These are phyloP conservation scores for Coptodon rendalli DNA, from an alignment of 2,113 vertebrate species.

Conservation along the genomic window DNA sequence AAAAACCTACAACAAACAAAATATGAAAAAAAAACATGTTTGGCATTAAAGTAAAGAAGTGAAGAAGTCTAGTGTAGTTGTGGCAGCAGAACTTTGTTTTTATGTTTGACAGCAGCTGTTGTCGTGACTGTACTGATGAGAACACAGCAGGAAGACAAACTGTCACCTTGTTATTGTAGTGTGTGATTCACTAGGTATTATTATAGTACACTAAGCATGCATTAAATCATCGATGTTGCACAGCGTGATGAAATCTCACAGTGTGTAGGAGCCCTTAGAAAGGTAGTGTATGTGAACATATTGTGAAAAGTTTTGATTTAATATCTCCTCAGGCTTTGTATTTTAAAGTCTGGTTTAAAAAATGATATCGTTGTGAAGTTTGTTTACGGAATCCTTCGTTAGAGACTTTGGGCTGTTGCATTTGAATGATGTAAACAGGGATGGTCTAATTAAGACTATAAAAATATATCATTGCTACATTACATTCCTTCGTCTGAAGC, in stretches of 20 bases:
- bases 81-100: background rate
- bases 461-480: background rate
- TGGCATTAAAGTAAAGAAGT: background rate
- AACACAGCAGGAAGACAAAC: background rate
- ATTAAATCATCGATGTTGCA: background rate
- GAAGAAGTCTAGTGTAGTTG: background rate
- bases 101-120: background rate
- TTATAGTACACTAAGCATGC: background rate
- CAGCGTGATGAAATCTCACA: background rate
- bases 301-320: background rate
- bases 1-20: background rate
- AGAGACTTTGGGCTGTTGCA: background rate
- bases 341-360: background rate
- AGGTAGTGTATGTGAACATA: background rate
- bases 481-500: background rate
- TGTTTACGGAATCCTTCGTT: fast-evolving
- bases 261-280: background rate
- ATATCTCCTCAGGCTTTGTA: background rate
- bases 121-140: background rate
- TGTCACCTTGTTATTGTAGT: background rate
- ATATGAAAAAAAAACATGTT: background rate
- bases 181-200: background rate
- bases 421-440: background rate
- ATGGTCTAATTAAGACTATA: background rate
- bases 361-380: background rate